Percentiles rank a stretch among this genome's conserved stretches.
Conservation (phyloP, 2,113 vertebrate genomes). For the Tachysurus fulvidraco region DNA sequence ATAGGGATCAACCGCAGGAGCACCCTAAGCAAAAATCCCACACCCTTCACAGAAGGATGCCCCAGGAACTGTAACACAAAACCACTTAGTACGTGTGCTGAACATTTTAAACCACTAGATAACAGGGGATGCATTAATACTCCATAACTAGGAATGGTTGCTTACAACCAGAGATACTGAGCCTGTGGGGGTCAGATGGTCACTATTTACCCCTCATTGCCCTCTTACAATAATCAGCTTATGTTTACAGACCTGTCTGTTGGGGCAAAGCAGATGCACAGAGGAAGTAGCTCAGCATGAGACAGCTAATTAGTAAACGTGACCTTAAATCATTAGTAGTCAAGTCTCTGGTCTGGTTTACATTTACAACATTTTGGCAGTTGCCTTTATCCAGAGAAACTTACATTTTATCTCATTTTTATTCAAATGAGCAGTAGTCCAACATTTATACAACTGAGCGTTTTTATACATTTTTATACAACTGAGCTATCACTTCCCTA, state of each 20-base stretch:
- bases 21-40: slow-evolving; percentile 14
- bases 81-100: background rate
- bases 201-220: slow-evolving; percentile 15
- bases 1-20: slow-evolving; percentile 22
- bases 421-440: no score
- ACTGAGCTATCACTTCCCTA: no score
- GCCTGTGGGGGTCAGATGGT: slow-evolving; percentile 36
- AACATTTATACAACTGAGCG: no score
- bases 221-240: slow-evolving; percentile 67
- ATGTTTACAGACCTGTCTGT: slow-evolving; percentile 56
- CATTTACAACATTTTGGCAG: no score
- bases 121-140: background rate
- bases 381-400: no score
- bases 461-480: no score
- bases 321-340: background rate
- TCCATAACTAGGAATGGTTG: background rate
- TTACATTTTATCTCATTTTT: no score
- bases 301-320: slow-evolving; percentile 1
- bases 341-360: background rate
- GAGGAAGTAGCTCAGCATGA: background rate
- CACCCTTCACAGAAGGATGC: background rate
- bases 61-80: background rate
- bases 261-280: background rate
- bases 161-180: background rate
- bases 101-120: background rate